Evolutionary conservation across 2,113 vertebrate species (phyloP).

Genomic region (Odocoileus virginianus): DNA sequence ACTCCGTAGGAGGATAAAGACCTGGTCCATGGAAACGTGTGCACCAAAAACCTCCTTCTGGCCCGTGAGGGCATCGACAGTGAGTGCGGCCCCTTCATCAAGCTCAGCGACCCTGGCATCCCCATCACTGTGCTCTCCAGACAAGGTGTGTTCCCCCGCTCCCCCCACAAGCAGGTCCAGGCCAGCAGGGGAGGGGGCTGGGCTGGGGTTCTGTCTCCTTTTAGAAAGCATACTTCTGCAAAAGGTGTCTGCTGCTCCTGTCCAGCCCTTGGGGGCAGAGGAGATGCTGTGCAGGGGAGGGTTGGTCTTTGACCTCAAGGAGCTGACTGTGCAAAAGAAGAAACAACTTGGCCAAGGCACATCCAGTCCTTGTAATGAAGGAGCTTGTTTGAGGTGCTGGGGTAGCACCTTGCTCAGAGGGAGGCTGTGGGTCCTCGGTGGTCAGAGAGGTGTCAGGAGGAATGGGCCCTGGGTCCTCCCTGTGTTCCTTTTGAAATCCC

Average conservation of each 20-base stretch:
- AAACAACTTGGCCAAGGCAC: background rate
- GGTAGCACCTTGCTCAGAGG: background rate
- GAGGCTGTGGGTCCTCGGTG: background rate
- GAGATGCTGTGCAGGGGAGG: accelerated
- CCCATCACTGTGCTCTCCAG: constrained; percentile 92
- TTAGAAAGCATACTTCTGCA: background rate
- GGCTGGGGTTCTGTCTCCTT: background rate
- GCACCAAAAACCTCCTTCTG: constrained; percentile 95
- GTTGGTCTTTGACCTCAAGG: background rate
- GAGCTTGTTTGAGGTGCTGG: background rate
- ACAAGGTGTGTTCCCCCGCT: constrained; percentile 83
- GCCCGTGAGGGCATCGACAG: constrained; percentile 89
- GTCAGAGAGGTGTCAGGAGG: background rate
- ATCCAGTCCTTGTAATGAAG: background rate
- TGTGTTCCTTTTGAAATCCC: background rate
- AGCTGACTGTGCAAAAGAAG: background rate
- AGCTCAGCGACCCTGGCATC: constrained; percentile 97
- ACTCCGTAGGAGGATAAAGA: constrained; percentile 94
- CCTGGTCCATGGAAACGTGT: constrained; percentile 95
- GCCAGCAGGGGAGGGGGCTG: background rate
- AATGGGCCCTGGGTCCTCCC: background rate
- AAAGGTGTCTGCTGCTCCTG: background rate
- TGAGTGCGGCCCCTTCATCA: constrained; percentile 93
- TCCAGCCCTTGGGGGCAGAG: accelerated
- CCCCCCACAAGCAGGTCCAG: background rate